A percentile compares a stretch with the other conserved stretches of the same genome.
These are phyloP conservation scores for Hyles euphorbiae DNA, from an alignment of 1,140 invertebrate species.

Conservation along the genomic window DNA sequence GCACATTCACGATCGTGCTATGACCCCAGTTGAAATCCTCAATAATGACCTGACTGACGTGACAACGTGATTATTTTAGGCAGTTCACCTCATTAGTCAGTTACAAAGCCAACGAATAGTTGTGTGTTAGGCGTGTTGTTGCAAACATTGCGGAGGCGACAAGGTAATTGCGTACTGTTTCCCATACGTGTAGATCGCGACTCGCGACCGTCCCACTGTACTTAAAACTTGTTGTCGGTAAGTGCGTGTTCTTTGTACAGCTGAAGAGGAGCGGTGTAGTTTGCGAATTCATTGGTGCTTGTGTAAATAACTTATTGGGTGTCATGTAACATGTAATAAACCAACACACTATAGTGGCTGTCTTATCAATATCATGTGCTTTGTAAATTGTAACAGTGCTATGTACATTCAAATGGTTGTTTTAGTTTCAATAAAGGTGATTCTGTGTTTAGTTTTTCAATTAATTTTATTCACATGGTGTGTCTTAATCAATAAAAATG, in stretches of 20 bases:
- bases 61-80: slow-evolving; percentile 25
- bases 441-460: too few relatives aligned
- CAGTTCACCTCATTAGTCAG: slow-evolving; percentile 4
- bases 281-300: background rate
- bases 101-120: slow-evolving; percentile 5
- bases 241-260: slow-evolving; percentile 11
- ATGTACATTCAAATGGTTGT: too few relatives aligned
- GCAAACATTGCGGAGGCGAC: slow-evolving; percentile 5
- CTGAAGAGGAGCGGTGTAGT: background rate
- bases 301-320: too few relatives aligned
- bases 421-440: too few relatives aligned
- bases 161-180: slow-evolving; percentile 21
- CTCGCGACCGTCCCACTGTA: background rate
- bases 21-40: slow-evolving; percentile 37
- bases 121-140: slow-evolving; percentile 1
- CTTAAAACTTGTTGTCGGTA: slow-evolving; percentile 11
- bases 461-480: too few relatives aligned
- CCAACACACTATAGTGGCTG: too few relatives aligned
- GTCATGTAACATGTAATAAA: background rate
- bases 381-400: too few relatives aligned
- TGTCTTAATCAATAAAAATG: too few relatives aligned
- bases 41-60: slow-evolving; percentile 43
- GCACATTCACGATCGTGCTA: slow-evolving; percentile 36
- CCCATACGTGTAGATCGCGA: slow-evolving; percentile 2
- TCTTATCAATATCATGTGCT: too few relatives aligned